Evolutionary conservation across 1,140 invertebrate species (phyloP).

Genomic region (Monomorium pharaonis): DNA sequence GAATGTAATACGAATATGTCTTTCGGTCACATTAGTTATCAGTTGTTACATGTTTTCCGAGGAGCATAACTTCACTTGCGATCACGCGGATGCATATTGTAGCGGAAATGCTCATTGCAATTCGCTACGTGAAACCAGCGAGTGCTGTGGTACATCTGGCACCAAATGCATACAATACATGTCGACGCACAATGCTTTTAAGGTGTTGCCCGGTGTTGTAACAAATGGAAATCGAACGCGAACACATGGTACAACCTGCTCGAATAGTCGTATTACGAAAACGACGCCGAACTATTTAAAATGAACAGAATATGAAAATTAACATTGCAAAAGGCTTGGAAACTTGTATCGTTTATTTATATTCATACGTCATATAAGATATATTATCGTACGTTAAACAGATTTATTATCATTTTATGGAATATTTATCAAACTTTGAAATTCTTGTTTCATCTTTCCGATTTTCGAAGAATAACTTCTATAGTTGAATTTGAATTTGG

Average conservation of each 20-base stretch:
- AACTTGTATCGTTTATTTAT: neutral
- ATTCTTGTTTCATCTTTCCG: neutral
- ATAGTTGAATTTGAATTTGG: neutral
- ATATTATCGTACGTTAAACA: no score
- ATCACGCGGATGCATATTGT: neutral
- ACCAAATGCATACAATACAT: slow-evolving; percentile 24
- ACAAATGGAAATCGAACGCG: slow-evolving; percentile 22
- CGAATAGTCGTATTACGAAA: slow-evolving; percentile 5
- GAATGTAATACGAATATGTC: no score
- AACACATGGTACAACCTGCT: neutral
- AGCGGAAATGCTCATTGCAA: neutral
- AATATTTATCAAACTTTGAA: neutral
- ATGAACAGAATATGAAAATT: neutral
- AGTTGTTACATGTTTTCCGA: neutral
- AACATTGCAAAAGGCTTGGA: neutral
- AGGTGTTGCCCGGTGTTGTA: slow-evolving; percentile 29
- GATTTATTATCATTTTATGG: neutral
- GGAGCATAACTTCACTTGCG: neutral
- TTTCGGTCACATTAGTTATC: neutral
- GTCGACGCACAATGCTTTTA: slow-evolving; percentile 22
- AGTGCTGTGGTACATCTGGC: slow-evolving; percentile 21
- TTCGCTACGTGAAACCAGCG: neutral
- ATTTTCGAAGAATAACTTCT: neutral
- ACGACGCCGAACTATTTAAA: neutral
- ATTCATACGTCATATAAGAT: neutral